Evolutionary conservation across 2,888 invertebrate species (phyloP).

Genomic region (Torymus auratus): DNA sequence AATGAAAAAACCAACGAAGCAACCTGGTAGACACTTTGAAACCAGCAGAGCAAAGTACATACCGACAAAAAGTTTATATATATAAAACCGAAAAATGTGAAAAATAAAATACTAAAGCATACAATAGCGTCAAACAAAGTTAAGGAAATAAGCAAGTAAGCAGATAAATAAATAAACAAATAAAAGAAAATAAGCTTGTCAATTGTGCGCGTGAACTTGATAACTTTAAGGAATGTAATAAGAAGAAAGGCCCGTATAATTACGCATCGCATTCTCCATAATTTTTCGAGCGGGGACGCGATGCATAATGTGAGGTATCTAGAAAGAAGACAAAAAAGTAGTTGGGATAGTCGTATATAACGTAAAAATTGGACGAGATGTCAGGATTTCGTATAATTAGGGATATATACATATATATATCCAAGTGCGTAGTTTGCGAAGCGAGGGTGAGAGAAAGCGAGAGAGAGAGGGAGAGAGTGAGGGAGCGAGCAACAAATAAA

Average conservation of each 20-base stretch:
- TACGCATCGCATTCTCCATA: slow-evolving; percentile 35
- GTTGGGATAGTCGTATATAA: slow-evolving; percentile 3
- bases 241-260: slow-evolving; percentile 33
- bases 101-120: slow-evolving; percentile 28
- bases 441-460: slow-evolving; percentile 16
- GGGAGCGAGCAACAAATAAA: slow-evolving; percentile 27
- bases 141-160: slow-evolving; percentile 13
- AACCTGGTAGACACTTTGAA: slow-evolving; percentile 53
- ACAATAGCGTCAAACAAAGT: slow-evolving; percentile 8
- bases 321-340: slow-evolving; percentile 10
- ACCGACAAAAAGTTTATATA: slow-evolving; percentile 39
- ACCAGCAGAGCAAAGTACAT: neutral
- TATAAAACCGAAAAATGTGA: slow-evolving; percentile 10
- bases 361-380: slow-evolving; percentile 43
- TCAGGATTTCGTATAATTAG: slow-evolving; percentile 53
- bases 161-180: slow-evolving; percentile 3
- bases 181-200: slow-evolving; percentile 59
- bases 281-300: slow-evolving; percentile 7
- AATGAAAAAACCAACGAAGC: slow-evolving; percentile 54
- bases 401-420: slow-evolving; percentile 35
- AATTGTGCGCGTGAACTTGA: slow-evolving; percentile 59
- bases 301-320: slow-evolving; percentile 3
- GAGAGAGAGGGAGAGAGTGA: too few species aligned
- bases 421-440: slow-evolving; percentile 38
- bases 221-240: slow-evolving; percentile 41